A percentile compares a stretch with the other conserved stretches of the same genome.
Evolutionary conservation across 2,113 vertebrate genomes (phyloP).

Genomic region (Microcebus murinus): DNA sequence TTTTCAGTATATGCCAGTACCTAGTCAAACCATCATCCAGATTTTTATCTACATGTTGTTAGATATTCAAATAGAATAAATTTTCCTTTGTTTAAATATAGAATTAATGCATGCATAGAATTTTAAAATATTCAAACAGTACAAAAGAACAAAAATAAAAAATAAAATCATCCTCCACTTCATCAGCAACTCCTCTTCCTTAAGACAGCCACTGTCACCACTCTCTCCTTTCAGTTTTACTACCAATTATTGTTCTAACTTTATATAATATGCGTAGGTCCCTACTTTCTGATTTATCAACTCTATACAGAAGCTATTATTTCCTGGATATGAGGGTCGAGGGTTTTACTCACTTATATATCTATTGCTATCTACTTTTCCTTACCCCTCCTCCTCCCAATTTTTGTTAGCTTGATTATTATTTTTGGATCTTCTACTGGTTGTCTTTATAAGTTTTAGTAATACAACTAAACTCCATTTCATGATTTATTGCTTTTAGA

Average conservation of each 20-base stretch:
- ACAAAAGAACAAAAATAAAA: constrained; percentile 63
- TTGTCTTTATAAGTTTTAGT: not conserved
- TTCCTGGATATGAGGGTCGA: not conserved
- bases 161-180: not conserved
- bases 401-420: constrained; percentile 17
- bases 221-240: not conserved
- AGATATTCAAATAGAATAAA: constrained; percentile 41
- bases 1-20: constrained; percentile 18
- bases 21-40: constrained; percentile 18
- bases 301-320: not conserved
- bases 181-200: not conserved
- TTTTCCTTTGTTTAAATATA: constrained; percentile 61
- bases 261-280: not conserved
- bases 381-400: not conserved
- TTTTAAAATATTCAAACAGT: constrained; percentile 51
- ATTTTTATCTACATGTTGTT: constrained; percentile 39
- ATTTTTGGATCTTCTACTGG: not conserved
- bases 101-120: constrained; percentile 23
- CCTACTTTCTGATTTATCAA: not conserved
- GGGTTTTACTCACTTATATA: not conserved
- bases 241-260: constrained; percentile 34
- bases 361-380: not conserved
- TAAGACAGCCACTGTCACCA: not conserved
- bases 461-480: not conserved
- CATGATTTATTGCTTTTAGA: not conserved